These are phyloP conservation scores for Rugalucina vietnamica DNA, from an alignment of 2,888 invertebrate species.

Conservation along the genomic window DNA sequence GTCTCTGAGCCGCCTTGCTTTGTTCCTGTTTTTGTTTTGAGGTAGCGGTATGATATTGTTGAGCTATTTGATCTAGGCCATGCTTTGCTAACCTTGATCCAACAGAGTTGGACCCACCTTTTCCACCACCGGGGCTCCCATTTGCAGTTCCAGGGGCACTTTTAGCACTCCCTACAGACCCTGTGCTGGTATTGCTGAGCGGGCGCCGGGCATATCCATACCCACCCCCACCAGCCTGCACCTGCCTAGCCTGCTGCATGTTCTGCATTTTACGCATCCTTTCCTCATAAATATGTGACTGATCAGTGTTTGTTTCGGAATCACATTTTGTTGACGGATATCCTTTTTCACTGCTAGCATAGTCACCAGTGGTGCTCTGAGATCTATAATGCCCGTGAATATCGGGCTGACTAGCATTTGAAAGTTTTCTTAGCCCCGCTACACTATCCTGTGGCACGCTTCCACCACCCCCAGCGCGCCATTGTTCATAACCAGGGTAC, in stretches of 20 bases:
- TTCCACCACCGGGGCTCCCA: conserved; percentile 56
- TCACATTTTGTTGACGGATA: conserved; percentile 76
- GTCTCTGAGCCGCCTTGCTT: conserved; percentile 70
- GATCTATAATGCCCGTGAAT: conserved; percentile 63
- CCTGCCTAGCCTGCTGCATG: conserved; percentile 64
- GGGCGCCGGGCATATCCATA: conserved; percentile 79
- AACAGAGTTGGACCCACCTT: conserved; percentile 55
- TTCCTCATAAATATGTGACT: conserved; percentile 77
- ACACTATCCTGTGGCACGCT: conserved; percentile 65
- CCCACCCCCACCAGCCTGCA: conserved; percentile 67
- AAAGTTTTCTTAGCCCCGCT: conserved; percentile 76
- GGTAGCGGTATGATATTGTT: conserved; percentile 65
- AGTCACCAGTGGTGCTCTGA: conserved; percentile 66
- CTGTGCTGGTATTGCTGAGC: conserved; percentile 80
- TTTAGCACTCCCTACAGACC: conserved; percentile 79
- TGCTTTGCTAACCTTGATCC: conserved; percentile 76
- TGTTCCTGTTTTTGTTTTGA: conserved; percentile 64
- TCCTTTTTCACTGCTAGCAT: conserved; percentile 66
- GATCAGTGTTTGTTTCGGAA: conserved; percentile 82
- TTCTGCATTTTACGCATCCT: conserved; percentile 77
- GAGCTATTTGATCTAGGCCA: conserved; percentile 69
- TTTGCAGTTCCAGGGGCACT: conserved; percentile 70
- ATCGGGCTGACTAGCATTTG: conserved; percentile 77
- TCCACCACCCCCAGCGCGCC: conserved; percentile 55
- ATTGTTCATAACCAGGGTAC: conserved; percentile 72